Evolutionary conservation across 2,888 invertebrate genomes (phyloP).

Genomic region (Parasteatoda lunata): DNA sequence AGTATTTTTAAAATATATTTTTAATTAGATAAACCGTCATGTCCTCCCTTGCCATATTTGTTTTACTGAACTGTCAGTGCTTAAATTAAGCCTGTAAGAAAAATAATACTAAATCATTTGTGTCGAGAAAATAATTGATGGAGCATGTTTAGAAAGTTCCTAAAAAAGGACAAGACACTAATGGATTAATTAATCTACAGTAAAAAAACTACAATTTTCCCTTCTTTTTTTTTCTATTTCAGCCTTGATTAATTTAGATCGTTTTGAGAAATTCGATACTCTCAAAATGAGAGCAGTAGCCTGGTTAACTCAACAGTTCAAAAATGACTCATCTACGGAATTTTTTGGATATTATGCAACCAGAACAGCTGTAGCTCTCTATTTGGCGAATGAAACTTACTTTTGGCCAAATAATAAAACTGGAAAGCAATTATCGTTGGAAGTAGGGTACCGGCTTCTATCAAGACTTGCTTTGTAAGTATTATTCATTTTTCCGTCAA

Average conservation of each 20-base stretch:
- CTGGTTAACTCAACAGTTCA: background rate
- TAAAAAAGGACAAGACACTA: background rate
- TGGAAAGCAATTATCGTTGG: background rate
- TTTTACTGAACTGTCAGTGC: no score
- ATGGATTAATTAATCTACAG: background rate
- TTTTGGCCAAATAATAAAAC: background rate
- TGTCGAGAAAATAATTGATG: no score
- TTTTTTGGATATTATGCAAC: background rate
- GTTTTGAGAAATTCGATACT: background rate
- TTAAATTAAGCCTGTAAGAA: no score
- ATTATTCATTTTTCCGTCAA: background rate
- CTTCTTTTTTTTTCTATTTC: background rate
- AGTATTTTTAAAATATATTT: no score
- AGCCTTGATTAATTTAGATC: background rate
- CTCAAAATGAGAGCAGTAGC: background rate
- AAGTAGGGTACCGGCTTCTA: background rate
- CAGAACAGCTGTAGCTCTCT: slow-evolving; percentile 6
- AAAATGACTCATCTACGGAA: background rate
- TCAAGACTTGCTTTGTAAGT: slow-evolving; percentile 18
- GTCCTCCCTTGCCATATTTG: no score
- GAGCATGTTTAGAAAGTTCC: no score
- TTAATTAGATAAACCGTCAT: no score
- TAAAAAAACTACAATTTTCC: background rate
- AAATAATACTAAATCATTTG: no score
- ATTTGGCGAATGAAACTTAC: slow-evolving; percentile 14